Conservation (phyloP, 1,140 invertebrate genomes). For the Acyrthosiphon pisum region DNA sequence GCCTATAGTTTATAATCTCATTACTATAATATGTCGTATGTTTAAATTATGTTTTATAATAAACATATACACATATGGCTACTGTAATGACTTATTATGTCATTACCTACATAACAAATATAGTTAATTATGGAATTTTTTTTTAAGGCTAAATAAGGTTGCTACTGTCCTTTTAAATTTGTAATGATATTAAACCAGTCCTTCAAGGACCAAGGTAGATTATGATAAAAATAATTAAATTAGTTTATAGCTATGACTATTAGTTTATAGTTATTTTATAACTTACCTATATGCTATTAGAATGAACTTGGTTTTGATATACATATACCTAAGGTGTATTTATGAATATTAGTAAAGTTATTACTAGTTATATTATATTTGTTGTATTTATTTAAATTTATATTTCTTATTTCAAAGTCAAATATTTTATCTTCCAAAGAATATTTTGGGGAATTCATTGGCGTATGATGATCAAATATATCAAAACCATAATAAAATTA, state of each 20-base stretch:
- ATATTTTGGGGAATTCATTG: not conserved
- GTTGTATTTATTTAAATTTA: not conserved
- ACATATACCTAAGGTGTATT: not conserved
- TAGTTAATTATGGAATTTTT: not conserved
- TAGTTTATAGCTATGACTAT: not conserved
- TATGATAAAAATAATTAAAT: slow-evolving; percentile 14
- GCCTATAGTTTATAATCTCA: not conserved
- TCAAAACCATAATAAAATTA: too few species aligned
- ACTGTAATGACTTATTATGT: not conserved
- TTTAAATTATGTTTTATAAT: too few species aligned
- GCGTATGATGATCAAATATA: too few species aligned
- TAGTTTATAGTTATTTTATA: too few species aligned
- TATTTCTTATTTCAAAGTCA: not conserved
- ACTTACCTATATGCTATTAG: not conserved
- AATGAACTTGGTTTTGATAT: not conserved
- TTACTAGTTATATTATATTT: not conserved
- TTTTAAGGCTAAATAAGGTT: slow-evolving; percentile 10
- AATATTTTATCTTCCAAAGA: not conserved
- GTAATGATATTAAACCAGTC: not conserved
- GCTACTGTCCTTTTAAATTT: not conserved
- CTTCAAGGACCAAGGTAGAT: not conserved
- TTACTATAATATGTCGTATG: not conserved
- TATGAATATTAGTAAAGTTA: not conserved
- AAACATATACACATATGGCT: too few species aligned
- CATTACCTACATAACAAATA: not conserved